Base-by-base conservation (phyloP, 2,797 vertebrate species). In the Sarcophilus harrisii region DNA sequence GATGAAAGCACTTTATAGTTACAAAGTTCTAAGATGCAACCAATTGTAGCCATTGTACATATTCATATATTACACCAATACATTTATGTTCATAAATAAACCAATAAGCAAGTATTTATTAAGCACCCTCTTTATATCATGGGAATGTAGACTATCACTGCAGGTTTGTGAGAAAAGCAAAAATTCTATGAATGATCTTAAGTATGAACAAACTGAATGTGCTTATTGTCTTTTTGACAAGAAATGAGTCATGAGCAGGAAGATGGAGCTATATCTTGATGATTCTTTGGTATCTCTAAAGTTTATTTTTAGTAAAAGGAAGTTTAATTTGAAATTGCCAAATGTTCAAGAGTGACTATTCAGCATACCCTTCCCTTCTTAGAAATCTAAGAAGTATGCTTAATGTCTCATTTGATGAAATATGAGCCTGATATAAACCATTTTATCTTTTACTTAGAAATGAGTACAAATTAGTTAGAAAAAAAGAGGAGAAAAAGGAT, bases 261-360 rank as follows among this genome's bases (percentile, higher is more conserved):
- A 95, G 30, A 89, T 45, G 27, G 0, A 18, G 54, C 58, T 59
- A n/a, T 73, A 9, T 92, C 62, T 59, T 94, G 94, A 91, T 38
- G 32, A 10, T 91, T 91, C 90, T 62, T 91, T 91, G 14, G 81
- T n/a, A 92, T 87, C 89, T 93, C 28, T 58, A 73, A 73, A 1
- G 52, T 90, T 92, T 94, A 54, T 94, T 87, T 93, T 92, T 29
- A 96, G 58, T 57, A 95, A 38, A 91, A 38, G 89, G 16, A 95
- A 94, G 92, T 60, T 5, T 52, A 57, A 91, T 57, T 60, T 87
- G 90, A 30, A 90, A 93, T 90, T 9, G 66, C 59, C 45, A 93
- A 38, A 0, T 62, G 94, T 96, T 93, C 90, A 90, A 93, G 62
- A 30, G 38, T 32, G 90, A 95, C 95, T 81, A 5, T 66, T 81